Base-by-base conservation (phyloP, 2,113 vertebrate species). In the Paraplagusia blochii region DNA sequence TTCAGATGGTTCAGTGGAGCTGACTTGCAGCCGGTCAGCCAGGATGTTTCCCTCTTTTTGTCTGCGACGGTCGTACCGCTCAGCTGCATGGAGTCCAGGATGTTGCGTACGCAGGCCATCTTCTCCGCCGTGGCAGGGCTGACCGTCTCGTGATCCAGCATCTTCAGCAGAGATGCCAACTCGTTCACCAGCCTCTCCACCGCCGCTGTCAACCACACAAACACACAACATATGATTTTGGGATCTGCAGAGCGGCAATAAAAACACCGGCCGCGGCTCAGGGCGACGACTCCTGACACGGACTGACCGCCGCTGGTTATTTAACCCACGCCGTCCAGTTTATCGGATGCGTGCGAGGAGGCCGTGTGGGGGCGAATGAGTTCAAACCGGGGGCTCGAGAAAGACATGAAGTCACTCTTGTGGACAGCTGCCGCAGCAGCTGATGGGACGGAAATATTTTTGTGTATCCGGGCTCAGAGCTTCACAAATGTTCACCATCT, bases 181-280 rank as follows among this genome's bases (percentile, higher is more conserved):
- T 99, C 97, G 0, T 87, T 93, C 51, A 98, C 88, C 44, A 99
- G 94, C 57, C 94, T 93, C 79, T 99, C 97, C 83, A 98, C 87
- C 70, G 88, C 94, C 90, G 80, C 39, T 51, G 10, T 5, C 69
- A 49, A 66, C 48, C 38, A 62, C 7, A 58, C 38, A 58, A 36
- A 65, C 6, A 58, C 35, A 56, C 1, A 36, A 19, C 42, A 19
- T 4, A 53, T 47, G 40, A 47, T n/a, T 54, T 45, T n/a, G n/a
- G 1, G 1, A 1, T 44, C 29, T n/a, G 29, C 4, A 16, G 7
- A 7, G 35, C 6, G 3, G 22, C 15, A 54, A 33, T 44, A 13
- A 17, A n/a, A 50, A 44, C 17, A 9, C 14, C 62, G 7, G 12
- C 33, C 10, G 0, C 22, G 18, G 42, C 12, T 7, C 44, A 48